Conservation (phyloP, 2,113 vertebrate species). For the Rhabdornis inornatus region DNA sequence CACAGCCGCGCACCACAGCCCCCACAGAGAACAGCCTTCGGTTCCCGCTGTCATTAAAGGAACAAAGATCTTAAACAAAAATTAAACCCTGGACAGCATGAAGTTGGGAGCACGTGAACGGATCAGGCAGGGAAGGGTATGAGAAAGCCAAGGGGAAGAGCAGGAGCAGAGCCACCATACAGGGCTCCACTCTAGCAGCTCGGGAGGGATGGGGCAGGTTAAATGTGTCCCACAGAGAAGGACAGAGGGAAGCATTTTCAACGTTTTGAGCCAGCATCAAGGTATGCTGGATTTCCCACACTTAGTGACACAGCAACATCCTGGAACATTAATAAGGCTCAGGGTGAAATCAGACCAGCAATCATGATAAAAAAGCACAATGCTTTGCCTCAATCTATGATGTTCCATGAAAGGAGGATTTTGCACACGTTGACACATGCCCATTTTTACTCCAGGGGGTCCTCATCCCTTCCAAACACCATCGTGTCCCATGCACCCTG, state of each 20-base stretch:
- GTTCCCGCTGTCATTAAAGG: conserved; percentile 57
- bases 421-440: background rate
- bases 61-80: conserved; percentile 66
- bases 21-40: conserved; percentile 49
- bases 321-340: background rate
- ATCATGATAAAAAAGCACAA: background rate
- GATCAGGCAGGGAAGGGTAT: background rate
- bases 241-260: background rate
- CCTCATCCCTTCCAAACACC: background rate
- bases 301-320: background rate
- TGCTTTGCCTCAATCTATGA: background rate
- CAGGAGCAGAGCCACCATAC: background rate
- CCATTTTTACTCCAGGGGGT: background rate
- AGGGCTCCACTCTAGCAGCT: background rate
- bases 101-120: background rate
- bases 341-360: background rate
- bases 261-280: background rate
- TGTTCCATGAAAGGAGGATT: background rate
- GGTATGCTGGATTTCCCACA: background rate
- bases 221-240: background rate
- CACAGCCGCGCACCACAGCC: conserved; percentile 40
- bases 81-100: conserved; percentile 52
- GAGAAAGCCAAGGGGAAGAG: background rate
- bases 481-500: accelerated
- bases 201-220: background rate